Percentiles rank a stretch among this genome's conserved stretches.
Conservation (phyloP, 2,888 invertebrate genomes). For the Merodon equestris region DNA sequence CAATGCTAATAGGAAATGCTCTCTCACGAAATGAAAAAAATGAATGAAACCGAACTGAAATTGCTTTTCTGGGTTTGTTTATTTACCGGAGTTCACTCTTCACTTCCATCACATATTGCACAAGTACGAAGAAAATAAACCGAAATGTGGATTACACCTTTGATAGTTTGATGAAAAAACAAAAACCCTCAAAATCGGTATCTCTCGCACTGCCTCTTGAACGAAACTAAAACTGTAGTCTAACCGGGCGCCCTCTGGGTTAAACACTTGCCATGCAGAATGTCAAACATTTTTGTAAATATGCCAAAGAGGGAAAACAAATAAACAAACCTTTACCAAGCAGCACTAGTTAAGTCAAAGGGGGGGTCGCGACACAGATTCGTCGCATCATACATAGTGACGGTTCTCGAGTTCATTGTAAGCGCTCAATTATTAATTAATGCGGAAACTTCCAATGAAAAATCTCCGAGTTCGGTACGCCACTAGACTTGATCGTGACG, state of each 20-base stretch:
- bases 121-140: conserved; percentile 9
- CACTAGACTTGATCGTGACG: background rate
- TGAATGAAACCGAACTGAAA: conserved; percentile 2
- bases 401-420: conserved; percentile 43
- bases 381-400: background rate
- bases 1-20: background rate
- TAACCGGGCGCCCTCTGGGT: conserved; percentile 34
- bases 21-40: background rate
- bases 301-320: too few species aligned
- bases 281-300: conserved; percentile 34
- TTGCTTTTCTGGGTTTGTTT: conserved; percentile 19
- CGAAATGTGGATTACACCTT: conserved; percentile 26
- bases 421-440: conserved; percentile 65
- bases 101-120: conserved; percentile 10
- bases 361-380: conserved; percentile 47
- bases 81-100: conserved; percentile 56
- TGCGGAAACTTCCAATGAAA: conserved; percentile 68
- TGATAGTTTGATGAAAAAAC: conserved; percentile 4
- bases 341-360: background rate
- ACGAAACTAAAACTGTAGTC: conserved; percentile 57
- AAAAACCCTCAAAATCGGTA: conserved; percentile 26
- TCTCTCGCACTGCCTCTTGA: conserved; percentile 44
- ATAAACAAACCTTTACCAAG: too few species aligned
- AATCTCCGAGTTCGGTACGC: conserved; percentile 29
- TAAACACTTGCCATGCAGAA: conserved; percentile 27